Percentiles rank a stretch among this genome's conserved stretches.
Conservation (phyloP, 2,113 vertebrate genomes). For the Microtus montanus region DNA sequence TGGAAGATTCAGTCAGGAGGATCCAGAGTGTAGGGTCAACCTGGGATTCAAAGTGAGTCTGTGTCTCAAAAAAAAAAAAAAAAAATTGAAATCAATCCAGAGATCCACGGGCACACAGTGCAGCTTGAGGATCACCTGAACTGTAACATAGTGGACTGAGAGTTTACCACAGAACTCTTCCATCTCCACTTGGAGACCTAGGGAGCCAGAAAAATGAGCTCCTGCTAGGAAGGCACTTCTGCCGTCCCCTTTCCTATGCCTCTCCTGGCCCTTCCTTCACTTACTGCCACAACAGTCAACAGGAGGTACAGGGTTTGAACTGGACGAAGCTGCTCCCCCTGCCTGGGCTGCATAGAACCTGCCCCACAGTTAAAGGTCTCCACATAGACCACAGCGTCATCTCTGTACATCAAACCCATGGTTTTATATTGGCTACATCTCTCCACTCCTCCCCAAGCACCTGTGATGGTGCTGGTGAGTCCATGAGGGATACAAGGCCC, state of each 20-base stretch:
- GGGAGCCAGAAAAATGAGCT: too few species aligned
- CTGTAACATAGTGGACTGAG: too few species aligned
- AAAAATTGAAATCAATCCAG: not conserved
- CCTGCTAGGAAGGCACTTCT: not conserved
- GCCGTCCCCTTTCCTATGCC: not conserved
- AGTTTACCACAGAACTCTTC: not conserved
- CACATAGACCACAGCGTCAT: not conserved
- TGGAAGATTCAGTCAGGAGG: not conserved
- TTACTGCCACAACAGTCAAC: not conserved
- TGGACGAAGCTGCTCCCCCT: not conserved
- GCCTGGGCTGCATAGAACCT: not conserved
- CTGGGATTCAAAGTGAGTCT: not conserved
- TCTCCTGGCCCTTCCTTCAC: not conserved
- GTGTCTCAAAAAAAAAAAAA: not conserved
- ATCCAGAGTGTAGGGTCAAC: not conserved
- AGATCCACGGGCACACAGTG: not conserved
- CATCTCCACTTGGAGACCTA: too few species aligned
- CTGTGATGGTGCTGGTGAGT: too few species aligned
- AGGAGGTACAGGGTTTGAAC: not conserved
- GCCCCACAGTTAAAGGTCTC: not conserved
- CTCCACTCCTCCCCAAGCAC: not conserved
- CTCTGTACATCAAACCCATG: not conserved
- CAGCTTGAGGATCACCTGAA: not conserved
- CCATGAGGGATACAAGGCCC: not conserved
- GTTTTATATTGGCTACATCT: not conserved